A percentile compares a stretch with the other conserved stretches of the same genome.
Conservation (phyloP, 2,888 invertebrate species). For the Caenorhabditis becei region DNA sequence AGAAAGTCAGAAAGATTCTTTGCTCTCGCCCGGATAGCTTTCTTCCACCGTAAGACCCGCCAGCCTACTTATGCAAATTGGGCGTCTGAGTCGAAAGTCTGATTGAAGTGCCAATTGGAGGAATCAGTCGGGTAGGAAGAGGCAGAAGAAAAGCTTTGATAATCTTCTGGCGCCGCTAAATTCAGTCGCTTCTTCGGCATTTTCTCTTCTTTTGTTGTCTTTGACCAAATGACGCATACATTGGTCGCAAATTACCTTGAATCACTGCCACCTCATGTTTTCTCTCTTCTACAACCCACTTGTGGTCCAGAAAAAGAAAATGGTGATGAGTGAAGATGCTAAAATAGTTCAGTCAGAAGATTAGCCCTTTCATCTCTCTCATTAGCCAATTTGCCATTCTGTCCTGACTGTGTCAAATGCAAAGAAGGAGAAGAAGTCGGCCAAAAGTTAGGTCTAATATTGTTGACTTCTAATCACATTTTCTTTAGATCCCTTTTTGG, state of each 20-base stretch:
- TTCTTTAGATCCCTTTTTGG: conserved; percentile 27
- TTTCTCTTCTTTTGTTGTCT: conserved; percentile 15
- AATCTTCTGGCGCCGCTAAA: conserved; percentile 22
- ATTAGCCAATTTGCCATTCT: conserved; percentile 21
- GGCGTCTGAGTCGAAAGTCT: conserved; percentile 14
- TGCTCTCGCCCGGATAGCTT: conserved; percentile 31
- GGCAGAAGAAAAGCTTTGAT: conserved; percentile 29
- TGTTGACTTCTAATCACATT: conserved; percentile 37
- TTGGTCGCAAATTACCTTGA: conserved; percentile 42
- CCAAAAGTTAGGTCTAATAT: conserved; percentile 25
- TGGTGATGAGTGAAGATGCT: conserved; percentile 20
- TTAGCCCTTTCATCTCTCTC: conserved; percentile 37
- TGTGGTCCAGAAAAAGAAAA: conserved; percentile 43
- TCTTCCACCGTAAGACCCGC: conserved; percentile 31
- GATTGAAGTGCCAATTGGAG: conserved; percentile 17
- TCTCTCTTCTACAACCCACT: conserved; percentile 5
- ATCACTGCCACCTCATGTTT: conserved; percentile 45
- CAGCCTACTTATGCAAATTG: conserved; percentile 49
- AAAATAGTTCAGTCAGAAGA: conserved; percentile 23
- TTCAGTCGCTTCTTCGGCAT: conserved; percentile 25
- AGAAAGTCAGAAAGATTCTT: conserved; percentile 44
- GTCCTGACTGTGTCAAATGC: background rate
- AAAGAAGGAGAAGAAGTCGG: too few relatives aligned
- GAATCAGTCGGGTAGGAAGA: conserved; percentile 10
- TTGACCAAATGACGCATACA: conserved; percentile 43